Evolutionary conservation across 2,888 invertebrate genomes (phyloP), one percentile per base, ranked within the genome.

Genomic region (Miltochrista miniata): DNA sequence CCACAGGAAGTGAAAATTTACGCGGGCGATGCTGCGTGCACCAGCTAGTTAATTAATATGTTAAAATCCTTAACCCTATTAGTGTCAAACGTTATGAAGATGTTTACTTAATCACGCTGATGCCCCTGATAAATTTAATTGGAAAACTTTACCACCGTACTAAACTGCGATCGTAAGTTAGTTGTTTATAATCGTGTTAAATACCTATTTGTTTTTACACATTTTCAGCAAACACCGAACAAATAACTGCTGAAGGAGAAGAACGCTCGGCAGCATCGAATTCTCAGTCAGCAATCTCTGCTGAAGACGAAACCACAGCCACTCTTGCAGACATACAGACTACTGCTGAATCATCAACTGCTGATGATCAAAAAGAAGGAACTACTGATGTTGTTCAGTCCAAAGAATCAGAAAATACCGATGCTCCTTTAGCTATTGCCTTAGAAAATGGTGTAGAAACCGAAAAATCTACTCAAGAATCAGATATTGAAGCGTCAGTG

Each of bases 191-290:
- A 9, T 12, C 2, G 9, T 39, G n/a, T n/a, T n/a, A n/a, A n/a
- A n/a, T n/a, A 30, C 30, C 8, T 7, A 30, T 8, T 30, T 30
- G 5, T 31, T 31, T 31, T 31, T 31, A 31, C 18, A 24, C 18
- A 31, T 38, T 38, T 38, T 1, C 55, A 75, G 74, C 43, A 40
- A 66, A 36, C 39, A 45, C 47, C 1, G 65, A 73, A 54, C 47
- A 62, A 42, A 33, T 38, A 1, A 10, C 54, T 9, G 44, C 55
- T 34, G 31, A 54, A 30, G 53, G 62, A 15, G 66, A 65, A 51
- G 56, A 60, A 13, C 57, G 64, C 48, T n/a, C 54, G 13, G 50
- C 61, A 1, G 59, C 56, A 40, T 59, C 56, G 0, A 58, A 61
- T n/a, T 36, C 49, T 0, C 51, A 48, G 13, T 34, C 51, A 7